These are phyloP conservation scores for Nemurella pictetii DNA, from an alignment of 2,888 invertebrate genomes.

Conservation along the genomic window DNA sequence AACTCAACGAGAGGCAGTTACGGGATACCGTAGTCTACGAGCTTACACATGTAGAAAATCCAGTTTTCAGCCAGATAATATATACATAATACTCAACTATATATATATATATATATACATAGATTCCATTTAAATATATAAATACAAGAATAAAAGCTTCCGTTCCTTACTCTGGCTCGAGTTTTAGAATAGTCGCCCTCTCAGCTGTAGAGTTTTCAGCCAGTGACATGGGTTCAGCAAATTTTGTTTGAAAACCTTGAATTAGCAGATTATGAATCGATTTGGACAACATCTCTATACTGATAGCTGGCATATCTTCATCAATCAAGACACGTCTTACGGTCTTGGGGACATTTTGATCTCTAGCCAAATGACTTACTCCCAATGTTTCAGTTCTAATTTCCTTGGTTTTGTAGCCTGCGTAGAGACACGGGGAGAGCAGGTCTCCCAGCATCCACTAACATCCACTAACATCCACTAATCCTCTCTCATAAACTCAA, in stretches of 20 bases:
- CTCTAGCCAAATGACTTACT: not conserved
- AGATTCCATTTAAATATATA: too few species aligned
- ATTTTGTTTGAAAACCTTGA: not conserved
- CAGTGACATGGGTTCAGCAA: not conserved
- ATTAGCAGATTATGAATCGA: not conserved
- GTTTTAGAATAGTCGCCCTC: not conserved
- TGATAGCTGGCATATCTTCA: not conserved
- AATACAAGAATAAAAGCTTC: not conserved
- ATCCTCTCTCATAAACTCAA: constrained; percentile 33
- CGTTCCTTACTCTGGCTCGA: not conserved
- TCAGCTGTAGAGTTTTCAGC: not conserved
- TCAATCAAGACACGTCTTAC: not conserved
- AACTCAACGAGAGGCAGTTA: not conserved
- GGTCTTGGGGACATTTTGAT: not conserved
- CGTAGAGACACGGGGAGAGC: too few species aligned
- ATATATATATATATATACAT: too few species aligned
- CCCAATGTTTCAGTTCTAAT: not conserved
- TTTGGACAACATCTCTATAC: not conserved
- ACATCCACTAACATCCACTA: not conserved
- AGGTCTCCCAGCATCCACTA: too few species aligned
- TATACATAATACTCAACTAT: too few species aligned
- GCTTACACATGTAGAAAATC: not conserved
- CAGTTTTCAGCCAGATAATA: not conserved
- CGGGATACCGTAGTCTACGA: not conserved
- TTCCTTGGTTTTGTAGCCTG: too few species aligned